Percentiles rank a stretch among this genome's conserved stretches.
Conservation (phyloP, 1,140 invertebrate species). For the Drosophila chauvacae region DNA sequence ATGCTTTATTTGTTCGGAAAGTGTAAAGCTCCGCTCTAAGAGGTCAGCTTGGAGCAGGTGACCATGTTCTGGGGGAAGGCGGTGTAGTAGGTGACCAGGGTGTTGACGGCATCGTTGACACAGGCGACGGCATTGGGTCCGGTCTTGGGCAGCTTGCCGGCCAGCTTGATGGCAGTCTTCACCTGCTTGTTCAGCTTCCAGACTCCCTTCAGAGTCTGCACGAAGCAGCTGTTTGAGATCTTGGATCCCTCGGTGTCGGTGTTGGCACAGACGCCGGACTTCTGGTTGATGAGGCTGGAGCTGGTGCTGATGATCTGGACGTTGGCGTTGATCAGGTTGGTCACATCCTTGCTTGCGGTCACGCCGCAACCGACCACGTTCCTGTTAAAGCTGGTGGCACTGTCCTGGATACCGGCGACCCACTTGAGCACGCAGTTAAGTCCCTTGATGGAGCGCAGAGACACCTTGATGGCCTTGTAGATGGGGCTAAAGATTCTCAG, state of each 20-base stretch:
- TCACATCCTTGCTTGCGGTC: conserved; percentile 55
- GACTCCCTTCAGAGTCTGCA: conserved; percentile 24
- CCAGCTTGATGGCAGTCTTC: conserved; percentile 20
- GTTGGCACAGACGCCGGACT: conserved; percentile 41
- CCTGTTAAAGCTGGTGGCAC: conserved; percentile 45
- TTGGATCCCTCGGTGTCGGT: conserved; percentile 13
- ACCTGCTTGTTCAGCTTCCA: conserved; percentile 39
- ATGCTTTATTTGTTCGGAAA: neutral
- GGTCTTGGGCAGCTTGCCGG: conserved; percentile 52
- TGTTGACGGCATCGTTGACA: conserved; percentile 35
- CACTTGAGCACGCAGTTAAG: conserved; percentile 66
- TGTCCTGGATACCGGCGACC: conserved; percentile 57
- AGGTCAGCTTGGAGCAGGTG: conserved; percentile 62
- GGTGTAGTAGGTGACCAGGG: conserved; percentile 56
- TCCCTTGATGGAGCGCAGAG: conserved; percentile 58
- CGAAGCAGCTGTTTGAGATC: conserved; percentile 35
- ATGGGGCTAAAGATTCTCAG: neutral
- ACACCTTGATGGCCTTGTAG: conserved; percentile 28
- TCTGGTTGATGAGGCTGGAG: conserved; percentile 47
- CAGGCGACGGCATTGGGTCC: conserved; percentile 61
- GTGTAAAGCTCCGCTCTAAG: neutral
- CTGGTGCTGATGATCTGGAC: conserved; percentile 38
- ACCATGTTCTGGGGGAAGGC: conserved; percentile 57
- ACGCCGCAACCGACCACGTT: conserved; percentile 47
- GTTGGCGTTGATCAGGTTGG: conserved; percentile 62